phyloP scores from a whole-genome alignment of 2,113 vertebrate species.

The Prunella fulvescens region DNA sequence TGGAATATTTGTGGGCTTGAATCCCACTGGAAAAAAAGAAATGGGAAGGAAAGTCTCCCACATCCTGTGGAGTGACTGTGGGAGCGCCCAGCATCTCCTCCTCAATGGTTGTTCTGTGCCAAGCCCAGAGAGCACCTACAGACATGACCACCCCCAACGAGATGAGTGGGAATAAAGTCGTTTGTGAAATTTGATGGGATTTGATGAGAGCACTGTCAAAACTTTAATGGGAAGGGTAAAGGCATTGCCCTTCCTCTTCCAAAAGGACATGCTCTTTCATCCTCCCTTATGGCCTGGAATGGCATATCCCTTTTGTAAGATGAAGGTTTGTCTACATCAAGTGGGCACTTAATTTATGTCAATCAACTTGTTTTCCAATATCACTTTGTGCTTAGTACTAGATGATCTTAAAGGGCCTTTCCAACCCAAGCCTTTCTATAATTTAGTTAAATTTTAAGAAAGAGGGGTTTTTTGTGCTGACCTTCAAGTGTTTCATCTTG shows the following conservation, averaged over 20 bases:
- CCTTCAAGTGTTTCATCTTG: not conserved
- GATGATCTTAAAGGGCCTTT: not conserved
- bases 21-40: slow-evolving; percentile 14
- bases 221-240: not conserved
- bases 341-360: not conserved
- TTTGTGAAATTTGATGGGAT: not conserved
- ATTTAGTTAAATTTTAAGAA: not conserved
- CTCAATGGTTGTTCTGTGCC: not conserved
- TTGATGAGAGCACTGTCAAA: not conserved
- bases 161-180: not conserved
- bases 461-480: not conserved
- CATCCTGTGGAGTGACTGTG: slow-evolving; percentile 46
- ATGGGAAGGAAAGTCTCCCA: slow-evolving; percentile 42
- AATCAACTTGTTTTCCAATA: not conserved
- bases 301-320: not conserved
- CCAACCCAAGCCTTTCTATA: not conserved
- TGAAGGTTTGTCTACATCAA: not conserved
- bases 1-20: slow-evolving; percentile 40
- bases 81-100: not conserved
- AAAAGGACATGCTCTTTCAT: not conserved
- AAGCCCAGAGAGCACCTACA: not conserved
- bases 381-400: not conserved
- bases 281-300: not conserved
- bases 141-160: not conserved
- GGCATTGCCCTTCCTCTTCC: not conserved